phyloP scores from a whole-genome alignment of 2,797 vertebrate genomes.

The Hipposideros larvatus region DNA sequence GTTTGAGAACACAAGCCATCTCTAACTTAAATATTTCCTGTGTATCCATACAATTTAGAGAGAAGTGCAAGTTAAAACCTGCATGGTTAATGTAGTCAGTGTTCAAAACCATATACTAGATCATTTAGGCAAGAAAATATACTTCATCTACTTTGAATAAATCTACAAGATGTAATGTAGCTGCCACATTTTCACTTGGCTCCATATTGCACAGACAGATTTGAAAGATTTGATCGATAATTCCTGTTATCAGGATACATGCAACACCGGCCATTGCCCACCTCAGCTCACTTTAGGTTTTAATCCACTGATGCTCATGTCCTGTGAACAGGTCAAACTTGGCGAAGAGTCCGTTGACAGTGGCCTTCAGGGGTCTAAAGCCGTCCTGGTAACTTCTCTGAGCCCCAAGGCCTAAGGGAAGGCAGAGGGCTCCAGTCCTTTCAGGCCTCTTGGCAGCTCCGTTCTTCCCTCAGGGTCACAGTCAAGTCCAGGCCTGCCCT shows the following conservation, averaged over 20 bases:
- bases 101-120: not conserved
- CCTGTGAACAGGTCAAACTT: not conserved
- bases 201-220: not conserved
- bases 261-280: not conserved
- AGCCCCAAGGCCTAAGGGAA: not conserved
- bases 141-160: conserved; percentile 1
- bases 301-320: not conserved
- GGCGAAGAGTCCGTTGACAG: not conserved
- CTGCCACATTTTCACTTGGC: not conserved
- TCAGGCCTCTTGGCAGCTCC: not conserved
- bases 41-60: not conserved
- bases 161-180: not conserved
- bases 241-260: not conserved
- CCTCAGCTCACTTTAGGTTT: not conserved
- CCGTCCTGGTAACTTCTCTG: not conserved
- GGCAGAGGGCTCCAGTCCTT: not conserved
- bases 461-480: not conserved
- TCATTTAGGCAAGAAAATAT: conserved; percentile 44
- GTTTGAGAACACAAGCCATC: not conserved
- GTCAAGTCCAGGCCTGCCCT: not conserved
- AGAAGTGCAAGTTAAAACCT: conserved; percentile 48
- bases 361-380: not conserved
- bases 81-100: not conserved
- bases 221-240: not conserved
- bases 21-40: conserved; percentile 28